These are phyloP conservation scores for Dendroctonus valens DNA, from an alignment of 1,140 invertebrate genomes.

Conservation along the genomic window DNA sequence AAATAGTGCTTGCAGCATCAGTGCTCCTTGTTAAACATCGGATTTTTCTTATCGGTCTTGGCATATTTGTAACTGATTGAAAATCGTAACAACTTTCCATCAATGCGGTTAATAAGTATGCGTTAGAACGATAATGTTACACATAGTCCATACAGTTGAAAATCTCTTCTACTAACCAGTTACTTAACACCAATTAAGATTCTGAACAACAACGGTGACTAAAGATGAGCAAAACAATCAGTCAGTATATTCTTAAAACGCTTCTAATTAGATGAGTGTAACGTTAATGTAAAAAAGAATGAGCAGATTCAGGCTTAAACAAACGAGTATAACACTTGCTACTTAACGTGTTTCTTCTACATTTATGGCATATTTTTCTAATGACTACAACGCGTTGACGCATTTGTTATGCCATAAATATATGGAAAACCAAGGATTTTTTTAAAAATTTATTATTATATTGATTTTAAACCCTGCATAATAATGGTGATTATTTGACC, in stretches of 20 bases:
- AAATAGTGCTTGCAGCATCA: not conserved
- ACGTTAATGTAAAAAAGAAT: not conserved
- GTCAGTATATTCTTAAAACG: not conserved
- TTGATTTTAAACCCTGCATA: no score
- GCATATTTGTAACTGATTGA: not conserved
- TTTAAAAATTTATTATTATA: no score
- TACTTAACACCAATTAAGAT: conserved; percentile 4
- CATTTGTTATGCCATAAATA: no score
- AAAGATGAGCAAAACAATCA: conserved; percentile 5
- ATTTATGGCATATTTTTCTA: no score
- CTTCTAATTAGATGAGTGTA: conserved; percentile 1
- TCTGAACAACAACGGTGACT: not conserved
- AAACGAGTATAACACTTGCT: no score
- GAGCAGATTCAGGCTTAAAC: no score
- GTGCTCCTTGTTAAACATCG: not conserved
- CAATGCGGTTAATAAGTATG: not conserved
- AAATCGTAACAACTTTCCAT: not conserved
- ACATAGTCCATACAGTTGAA: not conserved
- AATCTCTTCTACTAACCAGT: conserved; percentile 1
- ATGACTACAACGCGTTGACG: no score
- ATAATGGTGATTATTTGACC: no score
- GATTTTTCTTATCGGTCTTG: not conserved
- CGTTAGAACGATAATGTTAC: not conserved
- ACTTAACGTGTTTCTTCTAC: no score
- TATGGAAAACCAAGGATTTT: no score